These are phyloP conservation scores for Cephonodes hylas DNA, from an alignment of 2,888 invertebrate species.

Conservation along the genomic window DNA sequence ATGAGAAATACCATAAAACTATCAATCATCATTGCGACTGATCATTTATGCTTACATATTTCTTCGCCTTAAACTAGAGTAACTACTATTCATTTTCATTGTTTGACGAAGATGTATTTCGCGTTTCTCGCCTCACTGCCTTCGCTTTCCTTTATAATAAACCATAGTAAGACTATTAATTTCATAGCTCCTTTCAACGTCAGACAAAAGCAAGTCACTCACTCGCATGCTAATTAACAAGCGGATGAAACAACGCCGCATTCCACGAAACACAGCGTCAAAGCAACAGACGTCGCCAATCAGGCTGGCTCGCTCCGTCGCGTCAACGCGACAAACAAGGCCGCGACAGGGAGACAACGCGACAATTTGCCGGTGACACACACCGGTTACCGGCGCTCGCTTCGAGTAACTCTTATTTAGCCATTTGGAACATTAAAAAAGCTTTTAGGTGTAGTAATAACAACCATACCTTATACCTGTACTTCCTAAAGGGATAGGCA, in stretches of 20 bases:
- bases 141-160: no score
- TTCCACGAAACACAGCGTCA: background rate
- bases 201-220: background rate
- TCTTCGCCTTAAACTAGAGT: no score
- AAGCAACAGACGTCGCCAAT: background rate
- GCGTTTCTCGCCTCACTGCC: no score
- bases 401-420: background rate
- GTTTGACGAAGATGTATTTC: no score
- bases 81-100: no score
- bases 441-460: no score
- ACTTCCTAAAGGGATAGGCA: no score
- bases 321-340: background rate
- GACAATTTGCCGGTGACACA: background rate
- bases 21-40: background rate
- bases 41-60: no score
- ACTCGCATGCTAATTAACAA: background rate
- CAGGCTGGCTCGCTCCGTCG: background rate
- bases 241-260: background rate
- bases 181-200: no score
- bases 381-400: background rate
- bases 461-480: no score
- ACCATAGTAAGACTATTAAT: no score
- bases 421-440: no score
- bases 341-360: background rate
- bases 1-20: background rate